phyloP scores from a whole-genome alignment of 1,140 invertebrate genomes.

The Chironomus striatipennis region DNA sequence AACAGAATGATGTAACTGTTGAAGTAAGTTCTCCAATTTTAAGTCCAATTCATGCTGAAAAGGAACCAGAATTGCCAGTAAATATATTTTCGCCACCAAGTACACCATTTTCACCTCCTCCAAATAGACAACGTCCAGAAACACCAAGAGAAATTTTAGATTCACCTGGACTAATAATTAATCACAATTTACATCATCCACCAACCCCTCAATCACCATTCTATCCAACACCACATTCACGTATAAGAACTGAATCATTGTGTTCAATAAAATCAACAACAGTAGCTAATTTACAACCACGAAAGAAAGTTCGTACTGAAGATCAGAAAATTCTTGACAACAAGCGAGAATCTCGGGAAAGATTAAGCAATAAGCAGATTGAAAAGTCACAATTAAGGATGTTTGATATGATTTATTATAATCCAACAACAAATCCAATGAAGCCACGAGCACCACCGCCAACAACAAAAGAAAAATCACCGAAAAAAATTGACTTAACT shows the following conservation, averaged over 20 bases:
- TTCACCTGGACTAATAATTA: conserved; percentile 27
- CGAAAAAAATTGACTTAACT: conserved; percentile 26
- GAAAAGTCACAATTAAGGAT: conserved; percentile 69
- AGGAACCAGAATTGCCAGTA: too few species aligned
- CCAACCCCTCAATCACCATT: conserved; percentile 21
- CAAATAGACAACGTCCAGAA: not conserved
- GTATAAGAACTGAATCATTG: conserved; percentile 35
- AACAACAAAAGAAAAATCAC: conserved; percentile 28
- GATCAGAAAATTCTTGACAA: conserved; percentile 47
- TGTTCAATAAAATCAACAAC: conserved; percentile 29
- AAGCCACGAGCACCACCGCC: conserved; percentile 33
- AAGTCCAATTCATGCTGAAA: too few species aligned
- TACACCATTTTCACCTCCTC: not conserved
- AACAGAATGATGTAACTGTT: not conserved
- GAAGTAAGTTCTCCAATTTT: not conserved
- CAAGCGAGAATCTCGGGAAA: conserved; percentile 48
- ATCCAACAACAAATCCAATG: conserved; percentile 66
- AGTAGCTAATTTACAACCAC: conserved; percentile 27
- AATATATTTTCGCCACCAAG: not conserved
- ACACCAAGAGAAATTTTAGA: conserved; percentile 25
- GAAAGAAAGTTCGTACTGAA: conserved; percentile 36
- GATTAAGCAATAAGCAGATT: conserved; percentile 47
- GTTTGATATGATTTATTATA: conserved; percentile 86
- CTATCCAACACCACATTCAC: conserved; percentile 27
- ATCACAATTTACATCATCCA: conserved; percentile 28